phyloP scores from a whole-genome alignment of 2,888 invertebrate genomes.

The Aromia moschata region DNA sequence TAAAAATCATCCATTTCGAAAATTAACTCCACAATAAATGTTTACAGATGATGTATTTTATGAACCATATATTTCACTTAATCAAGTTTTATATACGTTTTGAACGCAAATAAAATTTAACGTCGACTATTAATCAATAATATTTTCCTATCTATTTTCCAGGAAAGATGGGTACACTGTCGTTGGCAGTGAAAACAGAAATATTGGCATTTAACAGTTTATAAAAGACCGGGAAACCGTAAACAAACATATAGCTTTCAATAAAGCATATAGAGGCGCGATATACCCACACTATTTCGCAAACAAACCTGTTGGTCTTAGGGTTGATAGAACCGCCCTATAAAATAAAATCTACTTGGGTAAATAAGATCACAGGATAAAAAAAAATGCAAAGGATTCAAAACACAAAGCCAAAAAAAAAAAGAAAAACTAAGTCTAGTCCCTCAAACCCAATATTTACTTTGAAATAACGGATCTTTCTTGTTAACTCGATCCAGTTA shows the following conservation, averaged over 20 bases:
- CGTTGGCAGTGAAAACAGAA: constrained; percentile 2
- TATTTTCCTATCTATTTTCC: constrained; percentile 5
- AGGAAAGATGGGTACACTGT: not conserved
- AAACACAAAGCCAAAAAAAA: no score
- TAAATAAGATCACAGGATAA: not conserved
- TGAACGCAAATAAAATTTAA: constrained; percentile 16
- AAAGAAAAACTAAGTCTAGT: no score
- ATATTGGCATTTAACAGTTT: constrained; percentile 9
- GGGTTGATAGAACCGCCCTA: not conserved
- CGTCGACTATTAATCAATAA: not conserved
- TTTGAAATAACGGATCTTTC: no score
- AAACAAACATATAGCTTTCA: not conserved
- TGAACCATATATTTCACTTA: constrained; percentile 6
- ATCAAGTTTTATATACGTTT: constrained; percentile 15
- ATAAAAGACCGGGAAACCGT: constrained; percentile 3
- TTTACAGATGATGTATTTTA: constrained; percentile 5
- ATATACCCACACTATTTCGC: not conserved
- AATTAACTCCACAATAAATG: not conserved
- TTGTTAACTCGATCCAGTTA: no score
- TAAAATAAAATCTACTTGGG: not conserved
- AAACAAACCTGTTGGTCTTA: not conserved
- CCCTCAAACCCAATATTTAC: no score
- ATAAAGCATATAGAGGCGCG: not conserved
- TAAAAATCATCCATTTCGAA: not conserved
- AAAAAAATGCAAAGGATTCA: not conserved